Conservation (phyloP, 2,888 invertebrate genomes). For the Lasioglossum zephyrum region DNA sequence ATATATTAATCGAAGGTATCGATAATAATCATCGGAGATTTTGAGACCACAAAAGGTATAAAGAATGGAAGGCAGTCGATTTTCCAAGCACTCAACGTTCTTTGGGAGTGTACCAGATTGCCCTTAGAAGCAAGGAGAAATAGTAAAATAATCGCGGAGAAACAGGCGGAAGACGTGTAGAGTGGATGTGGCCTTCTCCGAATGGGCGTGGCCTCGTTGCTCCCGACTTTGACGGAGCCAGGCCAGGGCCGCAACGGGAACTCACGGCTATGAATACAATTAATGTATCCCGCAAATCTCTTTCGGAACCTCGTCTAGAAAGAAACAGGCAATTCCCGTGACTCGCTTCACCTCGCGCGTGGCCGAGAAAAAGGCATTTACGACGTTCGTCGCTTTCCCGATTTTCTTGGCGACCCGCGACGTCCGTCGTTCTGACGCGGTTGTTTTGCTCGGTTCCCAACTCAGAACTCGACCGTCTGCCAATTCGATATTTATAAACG, state of each 20-base stretch:
- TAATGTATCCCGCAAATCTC: not conserved
- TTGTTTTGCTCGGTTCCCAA: not conserved
- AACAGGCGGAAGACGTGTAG: not conserved
- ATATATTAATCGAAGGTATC: not conserved
- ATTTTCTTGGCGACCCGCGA: conserved; percentile 6
- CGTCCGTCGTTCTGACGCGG: not conserved
- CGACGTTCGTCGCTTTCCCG: not conserved
- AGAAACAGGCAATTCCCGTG: not conserved
- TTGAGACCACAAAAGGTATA: not conserved
- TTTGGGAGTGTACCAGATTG: not conserved
- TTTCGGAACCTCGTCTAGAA: not conserved
- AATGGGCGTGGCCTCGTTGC: not conserved
- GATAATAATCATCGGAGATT: not conserved
- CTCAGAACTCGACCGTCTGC: not conserved
- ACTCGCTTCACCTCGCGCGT: not conserved
- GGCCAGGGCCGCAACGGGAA: not conserved
- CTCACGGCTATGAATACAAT: not conserved
- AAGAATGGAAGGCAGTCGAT: not conserved
- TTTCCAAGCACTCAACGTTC: not conserved
- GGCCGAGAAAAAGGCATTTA: not conserved
- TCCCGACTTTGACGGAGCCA: not conserved
- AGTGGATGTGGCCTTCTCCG: not conserved
- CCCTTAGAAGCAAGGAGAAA: not conserved
- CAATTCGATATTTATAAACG: conserved; percentile 19
- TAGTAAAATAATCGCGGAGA: not conserved